Base-by-base conservation (phyloP, 2,797 vertebrate genomes). In the Pyrocephalus nanus region DNA sequence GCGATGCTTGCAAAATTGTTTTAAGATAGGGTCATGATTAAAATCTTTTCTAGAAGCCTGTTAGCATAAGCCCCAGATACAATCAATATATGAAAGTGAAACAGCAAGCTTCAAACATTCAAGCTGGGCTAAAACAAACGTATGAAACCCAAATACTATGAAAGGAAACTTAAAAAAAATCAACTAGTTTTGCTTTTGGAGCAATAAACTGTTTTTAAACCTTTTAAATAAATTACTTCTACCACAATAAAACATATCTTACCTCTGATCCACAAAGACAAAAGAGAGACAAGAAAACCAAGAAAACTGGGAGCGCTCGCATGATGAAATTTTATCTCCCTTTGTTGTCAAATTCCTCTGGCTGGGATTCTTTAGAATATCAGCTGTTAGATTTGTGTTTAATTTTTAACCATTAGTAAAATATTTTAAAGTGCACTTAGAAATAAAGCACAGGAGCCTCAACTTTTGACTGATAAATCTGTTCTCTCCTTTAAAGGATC, bases 391-490 rank as follows among this genome's bases (percentile, higher is more conserved):
- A 57, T 55, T 27, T 76, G 62, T 58, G 97, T 92, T 98, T 98
- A 98, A 98, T 98, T 90, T 98, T 98, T 98, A 98, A 98, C 98
- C 94, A 75, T 72, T 97, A 90, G 94, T 86, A 97, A 97, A 97
- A 96, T 95, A 98, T 91, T 97, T 96, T 82, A 27, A 90, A 83
- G 43, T 5, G 38, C 43, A 58, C 94, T 95, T 89, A 90, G 78
- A 95, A 95, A 92, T 78, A 42, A 80, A 95, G 79, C 81, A 69
- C 65, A 70, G 45, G 60, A 91, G 1, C 20, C 61, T 91, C 47
- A 85, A 29, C 62, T 80, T 90, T 74, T 61, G 73, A 78, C 78
- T 57, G 92, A 94, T 75, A 81, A 89, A 93, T 96, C 88, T 77
- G 89, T 95, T 95, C 90, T 79, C 48, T 77, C 40, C 34, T n/a